Conservation (phyloP, 2,888 invertebrate species). For the Aromia moschata region DNA sequence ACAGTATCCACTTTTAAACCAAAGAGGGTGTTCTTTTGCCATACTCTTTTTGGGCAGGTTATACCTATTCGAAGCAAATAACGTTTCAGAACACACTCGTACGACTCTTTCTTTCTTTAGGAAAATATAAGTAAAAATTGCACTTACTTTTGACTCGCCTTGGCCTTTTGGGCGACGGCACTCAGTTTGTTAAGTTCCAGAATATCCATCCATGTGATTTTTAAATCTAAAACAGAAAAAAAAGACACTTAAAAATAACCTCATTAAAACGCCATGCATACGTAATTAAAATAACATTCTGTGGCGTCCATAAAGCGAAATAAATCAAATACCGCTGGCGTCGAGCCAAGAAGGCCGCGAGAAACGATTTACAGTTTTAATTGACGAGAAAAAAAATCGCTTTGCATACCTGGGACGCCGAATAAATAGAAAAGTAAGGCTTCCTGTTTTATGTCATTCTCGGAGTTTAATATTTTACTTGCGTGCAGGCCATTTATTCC, state of each 20-base stretch:
- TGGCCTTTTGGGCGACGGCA: slow-evolving; percentile 50
- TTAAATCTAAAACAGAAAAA: slow-evolving; percentile 54
- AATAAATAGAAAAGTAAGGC: slow-evolving; percentile 10
- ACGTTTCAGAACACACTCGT: no score
- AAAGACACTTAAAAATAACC: not conserved
- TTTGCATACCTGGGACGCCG: slow-evolving; percentile 4
- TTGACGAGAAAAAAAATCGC: slow-evolving; percentile 8
- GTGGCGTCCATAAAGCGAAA: slow-evolving; percentile 1
- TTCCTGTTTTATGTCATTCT: slow-evolving; percentile 12
- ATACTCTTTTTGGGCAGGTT: no score
- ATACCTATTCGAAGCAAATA: no score
- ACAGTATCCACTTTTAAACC: no score
- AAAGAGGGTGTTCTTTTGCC: no score
- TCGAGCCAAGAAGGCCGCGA: slow-evolving; percentile 3
- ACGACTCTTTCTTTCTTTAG: no score
- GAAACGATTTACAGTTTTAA: slow-evolving; percentile 14
- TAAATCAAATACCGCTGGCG: slow-evolving; percentile 17
- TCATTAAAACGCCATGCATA: slow-evolving; percentile 3
- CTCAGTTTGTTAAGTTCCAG: slow-evolving; percentile 60
- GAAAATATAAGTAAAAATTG: no score
- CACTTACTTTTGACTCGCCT: slow-evolving; percentile 59
- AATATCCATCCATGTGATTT: slow-evolving; percentile 63
- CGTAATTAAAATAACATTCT: not conserved
- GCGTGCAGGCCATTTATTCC: slow-evolving; percentile 18
- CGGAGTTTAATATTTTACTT: slow-evolving; percentile 18